These are phyloP conservation scores for Shargacucullia verbasci DNA, from an alignment of 2,888 invertebrate species.

Conservation along the genomic window DNA sequence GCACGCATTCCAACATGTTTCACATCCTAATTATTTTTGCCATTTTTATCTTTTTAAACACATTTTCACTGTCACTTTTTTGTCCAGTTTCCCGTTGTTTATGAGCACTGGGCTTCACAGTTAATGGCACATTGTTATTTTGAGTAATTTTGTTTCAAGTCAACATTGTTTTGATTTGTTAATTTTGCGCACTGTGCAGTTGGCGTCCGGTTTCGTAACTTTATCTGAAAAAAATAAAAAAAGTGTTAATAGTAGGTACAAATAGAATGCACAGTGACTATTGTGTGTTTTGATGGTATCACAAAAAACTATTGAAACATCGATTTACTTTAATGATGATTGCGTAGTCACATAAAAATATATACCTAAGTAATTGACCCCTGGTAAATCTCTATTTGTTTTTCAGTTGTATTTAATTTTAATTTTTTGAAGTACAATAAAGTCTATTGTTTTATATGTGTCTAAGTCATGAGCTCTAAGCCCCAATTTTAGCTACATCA, in stretches of 20 bases:
- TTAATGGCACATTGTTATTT: conserved; percentile 36
- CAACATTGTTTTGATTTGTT: conserved; percentile 34
- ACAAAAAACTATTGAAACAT: background rate
- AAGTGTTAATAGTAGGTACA: background rate
- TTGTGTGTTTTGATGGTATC: too few relatives aligned
- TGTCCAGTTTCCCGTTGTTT: conserved; percentile 11
- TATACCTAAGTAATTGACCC: too few relatives aligned
- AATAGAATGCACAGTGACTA: background rate
- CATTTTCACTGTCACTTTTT: conserved; percentile 53
- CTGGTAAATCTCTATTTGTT: too few relatives aligned
- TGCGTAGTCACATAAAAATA: too few relatives aligned
- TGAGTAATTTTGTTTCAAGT: conserved; percentile 12
- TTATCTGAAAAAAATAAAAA: conserved; percentile 29
- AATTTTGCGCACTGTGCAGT: conserved; percentile 21
- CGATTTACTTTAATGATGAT: too few relatives aligned
- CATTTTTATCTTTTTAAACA: conserved; percentile 65
- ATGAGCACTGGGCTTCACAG: conserved; percentile 19
- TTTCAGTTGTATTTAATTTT: too few relatives aligned
- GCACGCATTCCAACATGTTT: conserved; percentile 83
- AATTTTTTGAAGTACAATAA: too few relatives aligned
- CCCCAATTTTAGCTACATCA: too few relatives aligned
- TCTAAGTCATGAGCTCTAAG: too few relatives aligned
- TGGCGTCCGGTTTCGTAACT: conserved; percentile 20
- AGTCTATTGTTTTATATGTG: too few relatives aligned
- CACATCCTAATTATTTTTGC: conserved; percentile 75